These are phyloP conservation scores for Babyrousa celebensis DNA, from an alignment of 2,797 vertebrate genomes.

Conservation along the genomic window DNA sequence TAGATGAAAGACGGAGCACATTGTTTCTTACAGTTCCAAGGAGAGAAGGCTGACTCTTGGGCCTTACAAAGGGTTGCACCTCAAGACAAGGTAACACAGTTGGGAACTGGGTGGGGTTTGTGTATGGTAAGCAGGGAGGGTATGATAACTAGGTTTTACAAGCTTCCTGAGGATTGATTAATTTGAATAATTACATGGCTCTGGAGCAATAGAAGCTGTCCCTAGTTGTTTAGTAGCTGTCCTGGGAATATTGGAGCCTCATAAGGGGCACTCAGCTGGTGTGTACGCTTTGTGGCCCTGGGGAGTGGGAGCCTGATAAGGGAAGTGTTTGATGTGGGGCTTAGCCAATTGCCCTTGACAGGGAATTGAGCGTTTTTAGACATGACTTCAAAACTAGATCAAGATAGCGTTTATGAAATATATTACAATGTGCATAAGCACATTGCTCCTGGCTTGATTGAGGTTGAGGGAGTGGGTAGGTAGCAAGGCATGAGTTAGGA, in stretches of 20 bases:
- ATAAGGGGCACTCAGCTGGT: not conserved
- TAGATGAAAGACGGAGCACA: not conserved
- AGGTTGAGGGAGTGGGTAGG: not conserved
- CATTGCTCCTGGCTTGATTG: not conserved
- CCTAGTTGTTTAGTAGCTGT: not conserved
- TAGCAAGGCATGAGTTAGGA: not conserved
- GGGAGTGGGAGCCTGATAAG: not conserved
- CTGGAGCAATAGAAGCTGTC: not conserved
- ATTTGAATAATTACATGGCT: not conserved
- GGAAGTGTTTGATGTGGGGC: not conserved
- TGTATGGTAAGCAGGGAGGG: not conserved
- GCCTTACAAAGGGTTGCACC: not conserved
- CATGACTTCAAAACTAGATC: conserved; percentile 6
- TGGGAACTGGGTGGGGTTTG: not conserved
- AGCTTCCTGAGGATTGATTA: not conserved
- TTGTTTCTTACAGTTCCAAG: not conserved
- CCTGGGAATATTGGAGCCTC: not conserved
- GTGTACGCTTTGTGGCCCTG: not conserved
- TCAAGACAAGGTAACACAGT: not conserved
- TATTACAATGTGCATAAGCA: not conserved
- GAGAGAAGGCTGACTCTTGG: not conserved
- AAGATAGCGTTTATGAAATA: conserved; percentile 16
- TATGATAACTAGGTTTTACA: not conserved
- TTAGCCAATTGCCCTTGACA: not conserved
- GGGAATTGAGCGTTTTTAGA: conserved; percentile 26